phyloP scores from a whole-genome alignment of 2,113 vertebrate species.

The Caranx ignobilis region DNA sequence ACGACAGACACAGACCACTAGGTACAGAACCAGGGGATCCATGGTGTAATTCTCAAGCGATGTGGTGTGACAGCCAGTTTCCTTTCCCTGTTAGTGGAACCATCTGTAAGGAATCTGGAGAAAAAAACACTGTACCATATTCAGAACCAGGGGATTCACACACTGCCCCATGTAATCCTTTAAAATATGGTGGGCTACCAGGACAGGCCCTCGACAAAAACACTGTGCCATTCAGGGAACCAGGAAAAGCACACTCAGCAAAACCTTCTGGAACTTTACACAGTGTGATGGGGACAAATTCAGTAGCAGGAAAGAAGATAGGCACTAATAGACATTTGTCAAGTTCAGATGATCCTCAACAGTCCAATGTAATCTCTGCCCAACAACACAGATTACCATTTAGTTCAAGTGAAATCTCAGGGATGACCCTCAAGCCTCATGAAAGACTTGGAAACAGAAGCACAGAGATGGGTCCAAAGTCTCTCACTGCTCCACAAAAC shows the following conservation, averaged over 20 bases:
- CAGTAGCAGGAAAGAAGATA: neutral
- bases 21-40: conserved; percentile 30
- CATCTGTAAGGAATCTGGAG: conserved; percentile 70
- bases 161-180: conserved; percentile 14
- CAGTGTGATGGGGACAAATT: conserved; percentile 31
- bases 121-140: conserved; percentile 51
- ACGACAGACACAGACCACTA: conserved; percentile 18
- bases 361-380: conserved; percentile 13
- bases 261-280: conserved; percentile 23
- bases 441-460: conserved; percentile 43
- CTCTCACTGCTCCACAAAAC: conserved; percentile 6
- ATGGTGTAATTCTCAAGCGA: conserved; percentile 34
- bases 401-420: conserved; percentile 40
- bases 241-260: conserved; percentile 14
- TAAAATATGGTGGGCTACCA: neutral
- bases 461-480: neutral
- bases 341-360: conserved; percentile 15
- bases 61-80: conserved; percentile 24
- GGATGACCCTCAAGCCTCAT: conserved; percentile 8
- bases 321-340: conserved; percentile 5
- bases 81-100: conserved; percentile 25
- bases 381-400: conserved; percentile 23
- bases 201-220: conserved; percentile 39
- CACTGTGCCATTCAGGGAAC: conserved; percentile 33
- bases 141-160: conserved; percentile 55